Evolutionary conservation across 2,888 invertebrate species (phyloP), one percentile per base, ranked within the genome.

Genomic region (Dione juno): DNA sequence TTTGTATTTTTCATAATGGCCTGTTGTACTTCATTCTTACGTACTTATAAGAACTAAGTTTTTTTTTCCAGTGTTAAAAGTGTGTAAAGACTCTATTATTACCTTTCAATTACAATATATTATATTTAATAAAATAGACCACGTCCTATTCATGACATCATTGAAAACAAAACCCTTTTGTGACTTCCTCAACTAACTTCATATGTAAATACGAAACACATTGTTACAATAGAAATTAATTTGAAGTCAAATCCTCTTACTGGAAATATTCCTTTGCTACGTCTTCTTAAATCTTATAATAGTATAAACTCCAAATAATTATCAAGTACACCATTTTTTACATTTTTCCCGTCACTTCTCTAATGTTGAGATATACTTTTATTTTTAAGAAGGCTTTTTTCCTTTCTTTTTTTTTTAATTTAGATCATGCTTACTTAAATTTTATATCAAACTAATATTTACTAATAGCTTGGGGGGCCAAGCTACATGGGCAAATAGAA

Each of bases 241-340:
- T 67, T 21, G 41, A 67, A 52, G 43, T 61, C 50, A 37, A 61
- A 67, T 67, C 59, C 52, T 67, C 50, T 67, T 67, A 58, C 48
- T 35, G 37, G 16, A 19, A 48, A 67, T 16, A 58, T 48, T 40
- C 16, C 0, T 16, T 64, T 58, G 21, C 21, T 58, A 37, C 11
- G 16, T 58, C 19, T 48, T 40, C 58, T 37, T 40, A 58, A 48
- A 67, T 40, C 21, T 45, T 45, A 13, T 41, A 40, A 43, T 37
- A 37, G 10, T 19, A 11, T 57, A 10, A 16, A 37, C 37, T 57
- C 37, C 16, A n/a, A n/a, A n/a, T n/a, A n/a, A n/a, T 57, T 11
- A 57, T 37, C 11, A 57, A 10, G 11, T 11, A 9, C 10, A 35
- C 7, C 8, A n/a, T 10, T 37, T 37, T 54, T 54, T 14, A 5